Conservation (phyloP, 2,113 vertebrate species). For the Vulpes lagopus region DNA sequence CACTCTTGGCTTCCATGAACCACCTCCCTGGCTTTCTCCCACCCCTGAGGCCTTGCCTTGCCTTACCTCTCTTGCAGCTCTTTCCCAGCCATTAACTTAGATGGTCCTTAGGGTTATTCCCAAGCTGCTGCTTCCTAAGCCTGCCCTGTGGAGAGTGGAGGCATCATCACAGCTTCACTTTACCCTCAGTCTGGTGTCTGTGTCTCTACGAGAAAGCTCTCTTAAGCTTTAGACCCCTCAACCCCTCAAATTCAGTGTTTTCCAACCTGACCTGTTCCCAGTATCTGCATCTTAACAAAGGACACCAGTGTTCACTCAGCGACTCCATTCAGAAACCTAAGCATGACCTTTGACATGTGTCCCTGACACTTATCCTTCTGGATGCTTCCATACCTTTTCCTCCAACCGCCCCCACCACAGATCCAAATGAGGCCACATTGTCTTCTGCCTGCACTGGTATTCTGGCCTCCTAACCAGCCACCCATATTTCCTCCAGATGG, state of each 20-base stretch:
- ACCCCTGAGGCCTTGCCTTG: background rate
- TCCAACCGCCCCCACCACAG: background rate
- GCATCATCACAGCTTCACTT: background rate
- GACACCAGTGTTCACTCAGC: background rate
- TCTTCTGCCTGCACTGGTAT: background rate
- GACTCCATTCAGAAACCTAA: background rate
- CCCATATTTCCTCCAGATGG: background rate
- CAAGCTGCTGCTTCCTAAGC: background rate
- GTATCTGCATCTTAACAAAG: background rate
- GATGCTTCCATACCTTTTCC: background rate
- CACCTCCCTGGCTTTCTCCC: background rate
- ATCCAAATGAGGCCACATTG: background rate
- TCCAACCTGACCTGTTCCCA: background rate
- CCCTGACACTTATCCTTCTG: background rate
- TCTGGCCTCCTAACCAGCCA: background rate
- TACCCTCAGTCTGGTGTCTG: background rate
- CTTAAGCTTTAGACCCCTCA: background rate
- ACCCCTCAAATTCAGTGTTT: background rate
- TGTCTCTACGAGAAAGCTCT: background rate
- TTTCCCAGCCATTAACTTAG: background rate
- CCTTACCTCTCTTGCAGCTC: background rate
- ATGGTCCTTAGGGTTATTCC: background rate
- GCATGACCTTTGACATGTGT: background rate
- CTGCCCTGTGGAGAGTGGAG: rapidly evolving
- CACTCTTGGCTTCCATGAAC: background rate